Evolutionary conservation across 2,113 vertebrate genomes (phyloP).

Genomic region (Spheniscus mendiculus): DNA sequence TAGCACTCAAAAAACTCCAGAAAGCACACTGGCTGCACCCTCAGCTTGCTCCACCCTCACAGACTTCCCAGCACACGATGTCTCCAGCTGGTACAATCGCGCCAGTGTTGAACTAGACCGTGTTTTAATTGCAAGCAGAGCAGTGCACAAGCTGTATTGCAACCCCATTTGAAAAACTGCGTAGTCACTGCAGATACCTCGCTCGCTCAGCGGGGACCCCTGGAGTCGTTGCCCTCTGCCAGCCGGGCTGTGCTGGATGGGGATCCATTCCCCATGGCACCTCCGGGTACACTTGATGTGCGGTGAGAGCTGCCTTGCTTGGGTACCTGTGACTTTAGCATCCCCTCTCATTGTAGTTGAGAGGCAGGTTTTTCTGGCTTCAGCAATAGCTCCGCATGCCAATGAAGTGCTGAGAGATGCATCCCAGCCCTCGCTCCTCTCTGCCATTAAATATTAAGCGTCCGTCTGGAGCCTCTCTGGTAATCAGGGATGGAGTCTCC

Average conservation of each 20-base stretch:
- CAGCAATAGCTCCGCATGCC: neutral
- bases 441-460: neutral
- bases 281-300: rapidly evolving
- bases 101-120: neutral
- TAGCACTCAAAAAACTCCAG: neutral
- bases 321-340: neutral
- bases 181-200: too few species aligned
- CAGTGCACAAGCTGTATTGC: neutral
- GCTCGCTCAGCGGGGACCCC: rapidly evolving
- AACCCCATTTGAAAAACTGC: neutral
- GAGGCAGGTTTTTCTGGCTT: neutral
- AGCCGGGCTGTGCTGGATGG: neutral
- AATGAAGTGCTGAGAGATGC: neutral
- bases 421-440: neutral
- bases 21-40: too few species aligned
- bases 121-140: neutral
- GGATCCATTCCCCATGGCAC: too few species aligned
- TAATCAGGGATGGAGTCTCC: neutral
- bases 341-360: neutral
- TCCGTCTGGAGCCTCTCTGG: neutral
- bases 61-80: neutral
- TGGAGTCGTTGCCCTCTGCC: too few species aligned
- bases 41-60: neutral
- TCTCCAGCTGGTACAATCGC: too few species aligned
- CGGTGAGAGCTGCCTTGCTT: neutral